A percentile compares a stretch with the other conserved stretches of the same genome.
These are phyloP conservation scores for Halictus rubicundus DNA, from an alignment of 1,140 invertebrate genomes.

Conservation along the genomic window DNA sequence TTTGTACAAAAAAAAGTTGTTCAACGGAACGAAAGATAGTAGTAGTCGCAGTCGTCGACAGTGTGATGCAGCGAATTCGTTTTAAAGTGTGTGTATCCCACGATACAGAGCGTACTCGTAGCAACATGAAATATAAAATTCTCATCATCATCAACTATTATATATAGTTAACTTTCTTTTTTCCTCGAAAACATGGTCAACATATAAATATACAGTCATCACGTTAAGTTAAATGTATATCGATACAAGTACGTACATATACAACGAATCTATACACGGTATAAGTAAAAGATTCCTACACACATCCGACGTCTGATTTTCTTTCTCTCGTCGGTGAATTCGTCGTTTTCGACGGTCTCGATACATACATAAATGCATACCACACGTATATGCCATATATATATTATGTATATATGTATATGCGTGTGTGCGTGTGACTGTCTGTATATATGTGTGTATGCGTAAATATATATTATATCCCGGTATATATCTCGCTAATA, in stretches of 20 bases:
- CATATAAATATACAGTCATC: constrained; percentile 79
- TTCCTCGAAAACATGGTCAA: constrained; percentile 70
- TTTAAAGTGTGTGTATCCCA: constrained; percentile 61
- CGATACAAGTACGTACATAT: constrained; percentile 62
- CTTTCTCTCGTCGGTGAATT: not conserved
- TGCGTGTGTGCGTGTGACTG: not conserved
- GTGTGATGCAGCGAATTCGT: constrained; percentile 64
- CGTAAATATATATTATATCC: constrained; percentile 27
- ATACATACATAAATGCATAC: constrained; percentile 51
- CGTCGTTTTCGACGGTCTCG: constrained; percentile 1
- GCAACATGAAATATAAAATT: constrained; percentile 79
- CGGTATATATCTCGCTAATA: constrained; percentile 55
- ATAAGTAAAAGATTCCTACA: constrained; percentile 46
- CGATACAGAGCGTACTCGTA: constrained; percentile 62
- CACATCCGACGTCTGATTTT: constrained; percentile 25
- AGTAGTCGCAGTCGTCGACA: constrained; percentile 58
- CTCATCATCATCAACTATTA: constrained; percentile 69
- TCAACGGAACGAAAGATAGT: constrained; percentile 55
- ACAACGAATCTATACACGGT: constrained; percentile 65
- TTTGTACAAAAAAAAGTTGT: constrained; percentile 66
- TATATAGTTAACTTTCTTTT: constrained; percentile 65
- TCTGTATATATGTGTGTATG: not conserved
- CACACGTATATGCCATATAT: constrained; percentile 31
- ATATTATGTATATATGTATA: constrained; percentile 47
- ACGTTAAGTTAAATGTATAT: constrained; percentile 68